These are phyloP conservation scores for Margaritifera margaritifera DNA, from an alignment of 2,888 invertebrate genomes.

Conservation along the genomic window DNA sequence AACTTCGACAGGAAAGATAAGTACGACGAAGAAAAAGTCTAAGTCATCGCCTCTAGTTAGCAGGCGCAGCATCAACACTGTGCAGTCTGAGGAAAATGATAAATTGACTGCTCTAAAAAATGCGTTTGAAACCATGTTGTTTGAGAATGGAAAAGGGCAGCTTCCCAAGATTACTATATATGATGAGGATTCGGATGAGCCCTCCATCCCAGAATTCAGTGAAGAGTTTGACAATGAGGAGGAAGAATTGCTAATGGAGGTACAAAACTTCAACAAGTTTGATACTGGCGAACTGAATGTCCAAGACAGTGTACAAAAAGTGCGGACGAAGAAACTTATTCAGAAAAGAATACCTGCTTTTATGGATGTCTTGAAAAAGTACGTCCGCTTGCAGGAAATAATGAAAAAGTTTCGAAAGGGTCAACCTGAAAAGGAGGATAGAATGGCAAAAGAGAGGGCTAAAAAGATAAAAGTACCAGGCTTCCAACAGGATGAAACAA, in stretches of 20 bases:
- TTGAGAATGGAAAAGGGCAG: not conserved
- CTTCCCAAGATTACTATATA: not conserved
- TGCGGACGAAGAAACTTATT: slow-evolving; percentile 13
- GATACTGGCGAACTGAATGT: slow-evolving; percentile 33
- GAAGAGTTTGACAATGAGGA: slow-evolving; percentile 14
- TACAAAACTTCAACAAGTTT: slow-evolving; percentile 19
- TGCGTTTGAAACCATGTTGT: too few species aligned
- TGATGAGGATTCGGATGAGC: slow-evolving; percentile 18
- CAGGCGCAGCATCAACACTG: too few species aligned
- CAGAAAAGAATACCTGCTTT: slow-evolving; percentile 2
- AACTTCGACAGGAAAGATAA: too few species aligned
- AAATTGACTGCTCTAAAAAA: too few species aligned
- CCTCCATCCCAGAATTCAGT: slow-evolving; percentile 16
- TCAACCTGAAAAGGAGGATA: too few species aligned
- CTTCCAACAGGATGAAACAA: not conserved
- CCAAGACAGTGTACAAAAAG: slow-evolving; percentile 36
- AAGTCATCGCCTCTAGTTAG: too few species aligned
- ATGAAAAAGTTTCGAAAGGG: slow-evolving; percentile 15
- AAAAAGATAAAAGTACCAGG: not conserved
- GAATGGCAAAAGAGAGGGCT: not conserved
- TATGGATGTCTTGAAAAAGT: slow-evolving; percentile 22
- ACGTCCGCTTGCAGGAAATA: slow-evolving; percentile 24
- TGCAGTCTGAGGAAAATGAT: too few species aligned
- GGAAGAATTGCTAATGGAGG: slow-evolving; percentile 20
- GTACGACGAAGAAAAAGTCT: too few species aligned